A percentile compares a stretch with the other conserved stretches of the same genome.
phyloP scores from a whole-genome alignment of 2,113 vertebrate species.

The Serilophus lunatus region DNA sequence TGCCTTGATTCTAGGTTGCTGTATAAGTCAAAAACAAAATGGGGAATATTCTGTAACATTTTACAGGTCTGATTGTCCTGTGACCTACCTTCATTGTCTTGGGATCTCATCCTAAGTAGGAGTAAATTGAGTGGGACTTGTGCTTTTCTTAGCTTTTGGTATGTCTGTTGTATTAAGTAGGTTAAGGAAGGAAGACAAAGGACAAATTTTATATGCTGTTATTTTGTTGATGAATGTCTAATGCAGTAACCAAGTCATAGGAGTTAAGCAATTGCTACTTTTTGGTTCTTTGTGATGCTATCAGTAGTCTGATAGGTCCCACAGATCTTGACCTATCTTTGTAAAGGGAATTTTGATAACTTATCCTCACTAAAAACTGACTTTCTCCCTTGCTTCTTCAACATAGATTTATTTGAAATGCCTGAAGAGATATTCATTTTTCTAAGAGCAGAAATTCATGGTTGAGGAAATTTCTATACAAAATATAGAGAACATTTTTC shows the following conservation, averaged over 20 bases:
- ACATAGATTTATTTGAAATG: not conserved
- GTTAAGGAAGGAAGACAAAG: not conserved
- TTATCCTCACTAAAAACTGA: not conserved
- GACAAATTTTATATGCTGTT: not conserved
- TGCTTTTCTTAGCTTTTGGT: not conserved
- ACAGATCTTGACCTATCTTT: not conserved
- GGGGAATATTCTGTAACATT: not conserved
- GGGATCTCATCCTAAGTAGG: not conserved
- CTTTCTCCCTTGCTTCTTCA: not conserved
- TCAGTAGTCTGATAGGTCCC: not conserved
- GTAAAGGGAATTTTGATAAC: not conserved
- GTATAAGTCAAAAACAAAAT: not conserved
- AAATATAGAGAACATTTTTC: not conserved
- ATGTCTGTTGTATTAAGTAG: not conserved
- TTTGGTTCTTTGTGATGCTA: not conserved
- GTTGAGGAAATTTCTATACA: not conserved
- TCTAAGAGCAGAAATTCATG: not conserved
- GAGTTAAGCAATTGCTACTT: not conserved
- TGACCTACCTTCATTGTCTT: not conserved
- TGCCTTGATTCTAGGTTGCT: not conserved
- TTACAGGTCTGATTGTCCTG: not conserved
- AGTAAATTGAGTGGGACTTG: not conserved
- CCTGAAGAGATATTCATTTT: not conserved
- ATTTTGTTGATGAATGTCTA: not conserved
- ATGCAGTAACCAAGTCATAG: not conserved